Conservation (phyloP, 2,888 invertebrate species). For the Caenorhabditis panamensis region DNA sequence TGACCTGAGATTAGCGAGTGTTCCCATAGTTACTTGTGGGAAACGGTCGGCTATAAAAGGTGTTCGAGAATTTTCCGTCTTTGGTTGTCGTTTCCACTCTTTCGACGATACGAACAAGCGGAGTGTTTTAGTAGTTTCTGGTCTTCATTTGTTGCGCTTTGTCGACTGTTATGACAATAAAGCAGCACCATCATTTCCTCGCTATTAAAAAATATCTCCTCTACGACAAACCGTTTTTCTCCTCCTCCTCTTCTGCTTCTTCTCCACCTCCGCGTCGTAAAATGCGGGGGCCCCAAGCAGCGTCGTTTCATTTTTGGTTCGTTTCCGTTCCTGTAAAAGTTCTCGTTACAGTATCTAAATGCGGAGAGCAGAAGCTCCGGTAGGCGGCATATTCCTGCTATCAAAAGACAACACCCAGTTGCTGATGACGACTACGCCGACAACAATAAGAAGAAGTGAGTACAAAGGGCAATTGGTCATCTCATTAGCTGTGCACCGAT, state of each 20-base stretch:
- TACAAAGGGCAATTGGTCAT: constrained; percentile 43
- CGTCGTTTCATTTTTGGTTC: constrained; percentile 14
- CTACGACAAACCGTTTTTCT: constrained; percentile 5
- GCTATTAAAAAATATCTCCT: constrained; percentile 39
- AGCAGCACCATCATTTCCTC: constrained; percentile 36
- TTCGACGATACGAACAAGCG: not conserved
- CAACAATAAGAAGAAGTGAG: constrained; percentile 33
- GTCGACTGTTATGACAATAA: constrained; percentile 18
- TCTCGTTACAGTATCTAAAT: not conserved
- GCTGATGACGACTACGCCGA: constrained; percentile 24
- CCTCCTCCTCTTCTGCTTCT: constrained; percentile 11
- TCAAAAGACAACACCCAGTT: constrained; percentile 5
- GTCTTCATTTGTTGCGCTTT: constrained; percentile 11
- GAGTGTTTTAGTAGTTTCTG: constrained; percentile 18
- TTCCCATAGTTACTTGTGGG: not conserved
- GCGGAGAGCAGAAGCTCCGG: constrained; percentile 31
- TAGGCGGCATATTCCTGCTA: constrained; percentile 39
- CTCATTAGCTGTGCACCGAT: constrained; percentile 44
- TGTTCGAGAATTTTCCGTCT: no score
- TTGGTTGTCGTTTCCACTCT: not conserved
- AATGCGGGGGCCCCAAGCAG: constrained; percentile 8
- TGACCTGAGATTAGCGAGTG: no score
- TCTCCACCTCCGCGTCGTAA: constrained; percentile 34
- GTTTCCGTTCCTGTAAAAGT: not conserved
- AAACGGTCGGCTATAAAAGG: not conserved